Evolutionary conservation across 2,113 vertebrate species (phyloP), one percentile per base, ranked within the genome.

Genomic region (Megaceryle maxima): DNA sequence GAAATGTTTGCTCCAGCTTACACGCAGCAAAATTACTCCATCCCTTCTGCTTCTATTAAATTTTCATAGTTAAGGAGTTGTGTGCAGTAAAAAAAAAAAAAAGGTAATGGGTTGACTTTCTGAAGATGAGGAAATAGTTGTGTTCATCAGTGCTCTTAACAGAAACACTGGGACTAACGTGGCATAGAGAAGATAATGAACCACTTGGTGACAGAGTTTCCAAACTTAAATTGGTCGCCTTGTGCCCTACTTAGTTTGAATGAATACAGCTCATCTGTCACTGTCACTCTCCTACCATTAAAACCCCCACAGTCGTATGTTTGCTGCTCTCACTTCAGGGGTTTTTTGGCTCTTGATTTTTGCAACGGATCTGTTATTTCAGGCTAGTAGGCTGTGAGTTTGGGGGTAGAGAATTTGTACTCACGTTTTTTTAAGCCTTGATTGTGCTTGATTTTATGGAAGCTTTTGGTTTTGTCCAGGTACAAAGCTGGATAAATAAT

Each of bases 1-100:
- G 66, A 19, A 7, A 16, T 0, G 29, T 51, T 77, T 33, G 50
- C 51, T 9, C 26, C 55, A 48, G 5, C 60, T 48, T 4, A 0
- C 10, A 0, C 4, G 2, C 14, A 62, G 33, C 11, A 3, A 41
- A 77, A 64, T 25, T 26, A 28, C 46, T 60, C 37, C 29, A 25
- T 31, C 55, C 39, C 14, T 51, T 84, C 83, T 69, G 48, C 16
- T 90, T 51, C 7, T 8, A 16, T 5, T 51, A 10, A 5, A 18
- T 56, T 43, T 14, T 37, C 12, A 8, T 29, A 14, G 48, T 21
- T 64, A 31, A 33, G 19, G 33, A 68, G 14, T 31, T 46, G 16
- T 0, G 4, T 22, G 20, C 31, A 12, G 31, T n/a, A 68, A 29
- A 7, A 72, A 16, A 29, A 7, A 72, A 16, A 68, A 46, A 20